phyloP scores from a whole-genome alignment of 1,140 invertebrate species.

The Pachypeltis micranthus region DNA sequence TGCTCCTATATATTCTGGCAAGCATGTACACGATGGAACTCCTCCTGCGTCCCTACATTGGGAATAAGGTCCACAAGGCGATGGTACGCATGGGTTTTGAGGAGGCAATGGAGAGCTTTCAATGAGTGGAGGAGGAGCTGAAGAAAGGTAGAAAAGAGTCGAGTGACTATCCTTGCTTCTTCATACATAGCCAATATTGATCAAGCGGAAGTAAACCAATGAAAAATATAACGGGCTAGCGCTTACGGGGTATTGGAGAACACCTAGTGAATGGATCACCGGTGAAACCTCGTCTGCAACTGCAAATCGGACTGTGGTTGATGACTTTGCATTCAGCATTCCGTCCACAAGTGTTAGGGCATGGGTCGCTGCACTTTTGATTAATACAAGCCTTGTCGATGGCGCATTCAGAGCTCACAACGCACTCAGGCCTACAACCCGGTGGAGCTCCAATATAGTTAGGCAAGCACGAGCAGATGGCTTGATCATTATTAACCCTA shows the following conservation, averaged over 20 bases:
- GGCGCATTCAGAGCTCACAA: conserved; percentile 49
- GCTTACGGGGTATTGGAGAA: conserved; percentile 34
- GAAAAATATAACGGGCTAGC: background rate
- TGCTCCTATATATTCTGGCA: conserved; percentile 52
- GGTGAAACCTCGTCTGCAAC: conserved; percentile 32
- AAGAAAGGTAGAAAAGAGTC: conserved; percentile 25
- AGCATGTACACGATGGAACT: conserved; percentile 53
- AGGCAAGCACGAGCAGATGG: conserved; percentile 46
- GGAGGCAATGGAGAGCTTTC: conserved; percentile 11
- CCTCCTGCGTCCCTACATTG: conserved; percentile 48
- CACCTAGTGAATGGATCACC: conserved; percentile 29
- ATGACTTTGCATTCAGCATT: conserved; percentile 37
- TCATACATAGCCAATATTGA: conserved; percentile 24
- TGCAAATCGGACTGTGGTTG: conserved; percentile 38
- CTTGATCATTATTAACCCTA: conserved; percentile 41
- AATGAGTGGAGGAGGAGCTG: conserved; percentile 20
- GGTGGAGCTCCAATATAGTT: conserved; percentile 45
- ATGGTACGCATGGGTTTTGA: conserved; percentile 34
- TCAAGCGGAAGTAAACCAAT: conserved; percentile 23
- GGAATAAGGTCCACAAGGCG: conserved; percentile 45
- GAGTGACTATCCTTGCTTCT: background rate
- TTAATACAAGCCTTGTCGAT: conserved; percentile 48
- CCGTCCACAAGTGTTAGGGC: conserved; percentile 43
- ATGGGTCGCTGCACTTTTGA: conserved; percentile 45
- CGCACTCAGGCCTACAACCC: conserved; percentile 51